Evolutionary conservation across 2,113 vertebrate species (phyloP).

Genomic region (Oncorhynchus keta): DNA sequence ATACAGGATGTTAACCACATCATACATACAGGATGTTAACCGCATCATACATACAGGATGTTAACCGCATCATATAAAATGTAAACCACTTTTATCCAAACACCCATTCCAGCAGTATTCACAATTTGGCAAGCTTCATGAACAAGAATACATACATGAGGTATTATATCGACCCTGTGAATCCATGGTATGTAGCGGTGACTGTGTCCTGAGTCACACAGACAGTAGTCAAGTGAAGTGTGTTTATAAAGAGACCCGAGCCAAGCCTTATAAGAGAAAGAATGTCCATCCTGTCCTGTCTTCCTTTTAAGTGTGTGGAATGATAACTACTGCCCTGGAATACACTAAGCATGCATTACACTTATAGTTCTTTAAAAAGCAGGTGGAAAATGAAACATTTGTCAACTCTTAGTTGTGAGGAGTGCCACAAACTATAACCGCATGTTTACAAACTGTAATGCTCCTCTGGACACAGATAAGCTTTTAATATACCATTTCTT

Average conservation of each 20-base stretch:
- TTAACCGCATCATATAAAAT: neutral
- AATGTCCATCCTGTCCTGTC: slow-evolving; percentile 19
- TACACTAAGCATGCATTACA: neutral
- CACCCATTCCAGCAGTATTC: neutral
- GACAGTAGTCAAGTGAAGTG: slow-evolving; percentile 37
- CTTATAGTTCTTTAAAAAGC: slow-evolving; percentile 54
- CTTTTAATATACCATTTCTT: neutral
- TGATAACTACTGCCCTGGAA: slow-evolving; percentile 36
- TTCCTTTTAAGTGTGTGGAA: slow-evolving; percentile 67
- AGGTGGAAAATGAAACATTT: slow-evolving; percentile 17
- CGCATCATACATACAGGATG: no score
- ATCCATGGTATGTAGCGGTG: slow-evolving; percentile 47
- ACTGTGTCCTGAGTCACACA: slow-evolving; percentile 37
- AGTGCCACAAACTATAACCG: neutral
- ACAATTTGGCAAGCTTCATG: neutral
- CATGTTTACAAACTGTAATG: slow-evolving; percentile 9
- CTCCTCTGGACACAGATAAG: neutral
- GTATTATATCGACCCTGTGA: slow-evolving; percentile 6
- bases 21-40: no score
- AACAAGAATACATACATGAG: neutral
- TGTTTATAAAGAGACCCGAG: slow-evolving; percentile 44
- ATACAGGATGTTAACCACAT: no score
- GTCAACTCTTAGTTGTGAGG: neutral
- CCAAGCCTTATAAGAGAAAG: slow-evolving; percentile 25
- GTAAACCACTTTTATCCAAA: neutral